Evolutionary conservation across 2,888 invertebrate species (phyloP), one percentile per base, ranked within the genome.

Genomic region (Steromphala cineraria): DNA sequence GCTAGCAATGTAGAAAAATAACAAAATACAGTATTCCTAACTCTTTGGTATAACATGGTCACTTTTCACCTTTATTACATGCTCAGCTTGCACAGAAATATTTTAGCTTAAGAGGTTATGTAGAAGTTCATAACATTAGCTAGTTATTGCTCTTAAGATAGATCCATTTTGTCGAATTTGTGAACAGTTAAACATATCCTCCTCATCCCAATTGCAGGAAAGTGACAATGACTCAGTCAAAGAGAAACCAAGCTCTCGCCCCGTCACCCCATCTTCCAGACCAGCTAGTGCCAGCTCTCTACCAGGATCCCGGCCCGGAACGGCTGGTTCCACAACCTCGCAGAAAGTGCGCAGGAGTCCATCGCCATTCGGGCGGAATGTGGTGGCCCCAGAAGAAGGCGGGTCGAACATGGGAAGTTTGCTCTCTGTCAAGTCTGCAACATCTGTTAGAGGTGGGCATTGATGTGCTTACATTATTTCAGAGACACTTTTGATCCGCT

Each of bases 351-450:
- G 67, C 56, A 40, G 83, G 28, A 79, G 83, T 15, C 67, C 83
- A 19, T 84, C 85, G 2, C 84, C 85, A n/a, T 82, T 82, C 40
- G 46, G 83, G 5, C 83, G 78, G 56, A 86, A 86, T 77, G 76
- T 77, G 53, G 85, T 86, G n/a, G 80, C 80, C 53, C 86, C 86
- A 10, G 56, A 77, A 24, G 81, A 53, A 67, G 76, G 79, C 13
- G 67, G 55, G 13, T 67, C 62, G 13, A 76, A 76, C 19, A 86
- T 86, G 85, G 89, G 88, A 0, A 89, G 89, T 83, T 78, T 84
- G 55, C 87, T 85, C 10, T 89, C 89, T 17, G 81, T 89, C 2
- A 83, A 82, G 62, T 87, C 88, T 1, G 85, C 85, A 62, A 46
- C 81, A 17, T 88, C 88, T 24, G 80, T 83, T 24, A 75, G 52